These are phyloP conservation scores for Pardalotus punctatus DNA, from an alignment of 2,113 vertebrate species.

Conservation along the genomic window DNA sequence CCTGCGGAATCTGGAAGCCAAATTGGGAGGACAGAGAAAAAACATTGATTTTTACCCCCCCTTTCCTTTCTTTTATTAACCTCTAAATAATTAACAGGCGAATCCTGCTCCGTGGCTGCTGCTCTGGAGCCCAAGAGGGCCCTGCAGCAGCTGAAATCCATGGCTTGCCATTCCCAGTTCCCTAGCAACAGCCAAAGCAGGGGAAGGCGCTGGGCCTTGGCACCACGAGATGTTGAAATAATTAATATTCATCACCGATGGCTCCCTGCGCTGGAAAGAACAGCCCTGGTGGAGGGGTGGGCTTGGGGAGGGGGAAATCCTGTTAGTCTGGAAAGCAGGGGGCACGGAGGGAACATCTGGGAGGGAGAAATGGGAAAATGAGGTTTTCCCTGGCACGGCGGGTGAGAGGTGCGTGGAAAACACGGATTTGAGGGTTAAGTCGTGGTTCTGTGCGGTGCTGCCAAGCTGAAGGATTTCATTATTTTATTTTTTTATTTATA, in stretches of 20 bases:
- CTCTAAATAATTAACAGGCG: constrained; percentile 61
- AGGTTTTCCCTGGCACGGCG: rapidly evolving
- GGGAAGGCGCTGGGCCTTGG: constrained; percentile 59
- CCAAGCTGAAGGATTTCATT: background rate
- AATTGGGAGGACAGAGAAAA: background rate
- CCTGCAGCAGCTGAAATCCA: constrained; percentile 55
- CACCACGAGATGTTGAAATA: constrained; percentile 57
- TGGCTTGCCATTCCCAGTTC: constrained; percentile 65
- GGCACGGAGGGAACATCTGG: rapidly evolving
- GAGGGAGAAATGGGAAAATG: background rate
- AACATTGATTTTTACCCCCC: background rate
- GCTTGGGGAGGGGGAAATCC: background rate
- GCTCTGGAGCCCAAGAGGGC: constrained; percentile 36
- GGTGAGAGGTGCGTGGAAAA: background rate
- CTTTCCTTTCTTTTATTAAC: background rate
- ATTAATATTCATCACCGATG: constrained; percentile 74
- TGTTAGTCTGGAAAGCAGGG: too few relatives aligned
- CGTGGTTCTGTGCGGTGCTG: background rate
- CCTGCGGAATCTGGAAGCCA: background rate
- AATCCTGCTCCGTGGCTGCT: constrained; percentile 38
- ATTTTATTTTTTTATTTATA: too few relatives aligned
- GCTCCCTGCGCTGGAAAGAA: background rate
- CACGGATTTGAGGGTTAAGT: background rate
- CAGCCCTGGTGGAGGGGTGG: background rate
- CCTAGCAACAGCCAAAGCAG: constrained; percentile 77